Evolutionary conservation across 2,888 invertebrate genomes (phyloP).

Genomic region (Tetragonisca angustula): DNA sequence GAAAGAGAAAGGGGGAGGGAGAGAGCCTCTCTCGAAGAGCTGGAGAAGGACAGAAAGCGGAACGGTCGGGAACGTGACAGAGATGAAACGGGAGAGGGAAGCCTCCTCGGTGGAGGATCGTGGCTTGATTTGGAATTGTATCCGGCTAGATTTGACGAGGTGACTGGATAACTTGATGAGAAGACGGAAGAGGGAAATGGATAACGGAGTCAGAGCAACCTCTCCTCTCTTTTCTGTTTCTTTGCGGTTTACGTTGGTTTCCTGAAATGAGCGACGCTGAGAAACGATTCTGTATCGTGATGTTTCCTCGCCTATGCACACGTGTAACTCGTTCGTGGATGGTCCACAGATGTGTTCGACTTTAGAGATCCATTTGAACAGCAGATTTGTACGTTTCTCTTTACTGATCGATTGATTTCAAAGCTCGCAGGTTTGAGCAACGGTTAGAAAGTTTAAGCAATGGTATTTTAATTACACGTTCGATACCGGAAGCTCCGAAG

Average conservation of each 20-base stretch:
- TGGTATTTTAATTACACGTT: constrained; percentile 22
- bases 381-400: neutral
- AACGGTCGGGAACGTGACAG: constrained; percentile 36
- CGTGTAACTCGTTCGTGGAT: neutral
- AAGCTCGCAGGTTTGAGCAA: neutral
- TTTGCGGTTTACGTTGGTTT: constrained; percentile 4
- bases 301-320: neutral
- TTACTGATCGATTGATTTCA: neutral
- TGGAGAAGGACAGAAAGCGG: constrained; percentile 11
- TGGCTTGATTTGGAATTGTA: constrained; percentile 50
- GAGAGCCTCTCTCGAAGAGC: neutral
- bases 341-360: too few species aligned
- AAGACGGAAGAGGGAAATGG: constrained; percentile 5
- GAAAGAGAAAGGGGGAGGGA: neutral
- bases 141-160: constrained; percentile 39
- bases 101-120: constrained; percentile 25
- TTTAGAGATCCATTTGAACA: neutral
- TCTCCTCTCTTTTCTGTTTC: neutral
- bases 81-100: constrained; percentile 38
- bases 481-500: neutral
- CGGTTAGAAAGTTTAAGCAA: neutral
- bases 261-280: neutral
- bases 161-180: constrained; percentile 37
- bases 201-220: neutral
- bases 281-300: neutral